Conservation (phyloP, 2,888 invertebrate genomes). For the Eupithecia exiguata region DNA sequence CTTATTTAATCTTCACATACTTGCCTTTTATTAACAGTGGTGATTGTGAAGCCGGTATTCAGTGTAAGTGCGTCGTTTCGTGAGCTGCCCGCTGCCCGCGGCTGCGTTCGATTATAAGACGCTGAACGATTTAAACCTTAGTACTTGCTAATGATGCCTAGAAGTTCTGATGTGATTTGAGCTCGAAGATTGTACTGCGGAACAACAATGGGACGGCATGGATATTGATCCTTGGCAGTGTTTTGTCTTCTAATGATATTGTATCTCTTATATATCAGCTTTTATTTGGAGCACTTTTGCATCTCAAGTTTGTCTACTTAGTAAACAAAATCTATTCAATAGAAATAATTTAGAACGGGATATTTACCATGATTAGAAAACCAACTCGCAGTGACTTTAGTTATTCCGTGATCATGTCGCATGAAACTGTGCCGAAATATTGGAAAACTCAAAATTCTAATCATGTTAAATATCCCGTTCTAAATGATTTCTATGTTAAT, state of each 20-base stretch:
- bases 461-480: too few species aligned
- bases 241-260: too few species aligned
- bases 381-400: too few species aligned
- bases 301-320: too few species aligned
- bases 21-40: background rate
- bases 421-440: too few species aligned
- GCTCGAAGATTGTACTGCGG: conserved; percentile 29
- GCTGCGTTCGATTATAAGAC: conserved; percentile 67
- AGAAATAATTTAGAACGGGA: too few species aligned
- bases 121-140: conserved; percentile 59
- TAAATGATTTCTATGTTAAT: too few species aligned
- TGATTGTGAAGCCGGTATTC: background rate
- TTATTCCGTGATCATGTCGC: too few species aligned
- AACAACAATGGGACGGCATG: conserved; percentile 7
- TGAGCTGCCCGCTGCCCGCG: conserved; percentile 60
- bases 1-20: background rate
- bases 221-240: background rate
- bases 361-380: too few species aligned
- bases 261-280: too few species aligned
- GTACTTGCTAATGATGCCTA: conserved; percentile 40
- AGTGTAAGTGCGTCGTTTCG: conserved; percentile 46
- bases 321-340: too few species aligned
- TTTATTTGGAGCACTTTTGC: background rate
- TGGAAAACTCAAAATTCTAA: too few species aligned
- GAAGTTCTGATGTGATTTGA: conserved; percentile 33